phyloP scores from a whole-genome alignment of 2,888 invertebrate genomes.

The Drosophila niveifrons region DNA sequence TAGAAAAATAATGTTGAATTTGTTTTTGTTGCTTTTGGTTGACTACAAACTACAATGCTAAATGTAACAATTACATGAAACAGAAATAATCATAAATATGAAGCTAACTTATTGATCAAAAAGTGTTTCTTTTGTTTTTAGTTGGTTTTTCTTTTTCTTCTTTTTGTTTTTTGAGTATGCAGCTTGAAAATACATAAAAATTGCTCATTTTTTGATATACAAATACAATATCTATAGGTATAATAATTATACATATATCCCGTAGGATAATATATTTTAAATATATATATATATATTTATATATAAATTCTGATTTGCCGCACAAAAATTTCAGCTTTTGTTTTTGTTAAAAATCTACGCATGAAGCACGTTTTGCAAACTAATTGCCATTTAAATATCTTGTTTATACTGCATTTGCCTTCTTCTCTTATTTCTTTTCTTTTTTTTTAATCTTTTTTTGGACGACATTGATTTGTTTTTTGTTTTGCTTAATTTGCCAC shows the following conservation, averaged over 20 bases:
- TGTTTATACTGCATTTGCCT: slow-evolving; percentile 49
- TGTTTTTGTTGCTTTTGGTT: slow-evolving; percentile 38
- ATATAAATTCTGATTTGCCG: slow-evolving; percentile 79
- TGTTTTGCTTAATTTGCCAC: slow-evolving; percentile 60
- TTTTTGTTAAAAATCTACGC: slow-evolving; percentile 78
- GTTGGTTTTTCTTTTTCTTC: slow-evolving; percentile 24
- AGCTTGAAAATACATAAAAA: slow-evolving; percentile 69
- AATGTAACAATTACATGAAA: slow-evolving; percentile 55
- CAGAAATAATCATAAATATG: slow-evolving; percentile 54
- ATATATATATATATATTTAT: slow-evolving; percentile 50
- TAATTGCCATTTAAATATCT: slow-evolving; percentile 72
- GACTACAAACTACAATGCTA: slow-evolving; percentile 63
- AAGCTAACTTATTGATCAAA: slow-evolving; percentile 63
- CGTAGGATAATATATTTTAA: slow-evolving; percentile 47
- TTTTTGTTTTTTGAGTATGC: slow-evolving; percentile 32
- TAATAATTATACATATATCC: slow-evolving; percentile 70
- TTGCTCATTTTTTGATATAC: slow-evolving; percentile 77
- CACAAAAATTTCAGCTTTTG: slow-evolving; percentile 74
- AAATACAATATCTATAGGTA: slow-evolving; percentile 74
- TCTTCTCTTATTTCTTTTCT: slow-evolving; percentile 66
- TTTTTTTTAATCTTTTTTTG: slow-evolving; percentile 74
- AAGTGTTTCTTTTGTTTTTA: slow-evolving; percentile 12
- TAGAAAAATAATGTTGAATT: slow-evolving; percentile 60
- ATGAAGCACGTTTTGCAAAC: slow-evolving; percentile 76
- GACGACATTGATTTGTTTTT: slow-evolving; percentile 83